Conservation (phyloP, 2,888 invertebrate species). For the Amorpha juglandis region DNA sequence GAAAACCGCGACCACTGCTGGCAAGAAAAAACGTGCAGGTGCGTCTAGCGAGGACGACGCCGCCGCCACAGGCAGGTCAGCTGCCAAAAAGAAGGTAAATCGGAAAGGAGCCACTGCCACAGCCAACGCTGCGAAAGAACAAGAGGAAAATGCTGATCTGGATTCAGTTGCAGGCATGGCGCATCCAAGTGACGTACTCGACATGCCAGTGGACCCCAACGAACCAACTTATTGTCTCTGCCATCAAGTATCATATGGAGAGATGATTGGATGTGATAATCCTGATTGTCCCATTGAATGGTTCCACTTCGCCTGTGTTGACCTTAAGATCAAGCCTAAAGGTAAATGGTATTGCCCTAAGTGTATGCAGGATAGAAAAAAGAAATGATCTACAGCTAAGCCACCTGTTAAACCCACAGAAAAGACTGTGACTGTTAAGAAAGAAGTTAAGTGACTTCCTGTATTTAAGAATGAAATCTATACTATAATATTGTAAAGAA, state of each 20-base stretch:
- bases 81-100: constrained; percentile 74
- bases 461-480: constrained; percentile 26
- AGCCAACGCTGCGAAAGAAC: constrained; percentile 68
- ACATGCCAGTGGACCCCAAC: constrained; percentile 98
- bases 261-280: constrained; percentile 99
- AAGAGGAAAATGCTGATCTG: constrained; percentile 77
- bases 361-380: constrained; percentile 92
- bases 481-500: constrained; percentile 31
- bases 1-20: constrained; percentile 65
- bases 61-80: constrained; percentile 65
- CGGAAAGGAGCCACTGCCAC: constrained; percentile 69
- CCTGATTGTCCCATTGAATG: constrained; percentile 95
- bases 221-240: constrained; percentile 99
- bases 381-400: constrained; percentile 86
- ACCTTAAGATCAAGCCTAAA: constrained; percentile 95
- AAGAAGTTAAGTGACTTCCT: constrained; percentile 59
- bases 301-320: constrained; percentile 98
- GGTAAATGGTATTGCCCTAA: constrained; percentile 98
- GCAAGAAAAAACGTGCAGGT: constrained; percentile 82
- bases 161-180: constrained; percentile 85
- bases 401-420: constrained; percentile 62
- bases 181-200: constrained; percentile 94
- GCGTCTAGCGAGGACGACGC: constrained; percentile 82
- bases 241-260: constrained; percentile 98
- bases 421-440: constrained; percentile 72